Evolutionary conservation across 2,888 invertebrate species (phyloP).

Genomic region (Hipparchia semele): DNA sequence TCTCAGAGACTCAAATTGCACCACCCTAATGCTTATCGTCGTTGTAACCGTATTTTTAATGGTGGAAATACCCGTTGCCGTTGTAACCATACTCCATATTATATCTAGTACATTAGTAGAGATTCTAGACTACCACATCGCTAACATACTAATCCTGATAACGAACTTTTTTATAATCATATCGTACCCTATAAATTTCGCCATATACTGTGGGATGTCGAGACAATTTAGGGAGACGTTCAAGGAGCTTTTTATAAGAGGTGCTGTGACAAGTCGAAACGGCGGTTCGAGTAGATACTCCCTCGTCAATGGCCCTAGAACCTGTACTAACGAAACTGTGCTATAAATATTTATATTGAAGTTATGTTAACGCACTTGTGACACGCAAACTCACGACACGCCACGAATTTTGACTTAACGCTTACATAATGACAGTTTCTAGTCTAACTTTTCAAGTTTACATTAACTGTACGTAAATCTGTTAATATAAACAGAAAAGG

Average conservation of each 20-base stretch:
- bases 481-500: no score
- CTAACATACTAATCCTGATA: slow-evolving; percentile 89
- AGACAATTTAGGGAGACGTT: slow-evolving; percentile 97
- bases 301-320: slow-evolving; percentile 91
- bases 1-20: slow-evolving; percentile 91
- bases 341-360: slow-evolving; percentile 69
- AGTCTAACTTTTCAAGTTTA: no score
- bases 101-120: slow-evolving; percentile 88
- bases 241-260: slow-evolving; percentile 90
- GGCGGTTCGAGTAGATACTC: slow-evolving; percentile 90
- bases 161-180: slow-evolving; percentile 96
- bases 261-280: slow-evolving; percentile 84
- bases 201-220: slow-evolving; percentile 98
- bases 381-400: not conserved
- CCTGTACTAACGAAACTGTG: slow-evolving; percentile 93
- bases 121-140: slow-evolving; percentile 89
- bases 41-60: slow-evolving; percentile 92
- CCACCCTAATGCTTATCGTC: slow-evolving; percentile 93
- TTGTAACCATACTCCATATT: slow-evolving; percentile 92
- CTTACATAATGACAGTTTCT: no score
- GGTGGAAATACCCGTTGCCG: slow-evolving; percentile 92
- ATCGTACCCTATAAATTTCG: slow-evolving; percentile 96
- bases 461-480: no score
- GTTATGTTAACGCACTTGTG: not conserved
- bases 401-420: not conserved